Base-by-base conservation (phyloP, 2,113 vertebrate genomes). In the Sebastes fasciatus region DNA sequence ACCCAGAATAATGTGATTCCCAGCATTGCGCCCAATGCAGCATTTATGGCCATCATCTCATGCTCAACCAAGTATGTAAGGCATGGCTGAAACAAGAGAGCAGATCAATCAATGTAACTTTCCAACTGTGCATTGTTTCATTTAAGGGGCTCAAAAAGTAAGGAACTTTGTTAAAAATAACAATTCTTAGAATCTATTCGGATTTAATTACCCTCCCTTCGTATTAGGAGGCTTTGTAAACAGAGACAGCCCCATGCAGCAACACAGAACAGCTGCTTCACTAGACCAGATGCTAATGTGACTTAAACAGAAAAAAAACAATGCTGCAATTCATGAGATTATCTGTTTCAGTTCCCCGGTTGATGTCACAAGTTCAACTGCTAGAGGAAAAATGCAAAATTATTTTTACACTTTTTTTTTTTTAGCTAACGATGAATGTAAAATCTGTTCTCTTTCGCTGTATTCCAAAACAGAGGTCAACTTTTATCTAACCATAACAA, bases 31-130 rank as follows among this genome's bases (percentile, higher is more conserved):
- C 65, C 83, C 21, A 82, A 0, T 0, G 0, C 0, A 0, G 0
- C 0, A 23, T 70, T 12, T 0, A 80, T 0, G 3, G 0, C 0
- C 12, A 0, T 0, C 0, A 68, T 1, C 0, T 4, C 0, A 1
- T 17, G 0, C 0, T 1, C 11, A 6, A 78, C 10, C 2, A 91
- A 0, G 49, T 19, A 17, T 6, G 67, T 52, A 65, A 91, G 17
- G 17, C 91, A 94, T 3, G 89, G 10, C 93, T 94, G 79, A 63
- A 88, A 88, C 11, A 86, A 5, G 14, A 63, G 48, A 79, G 17
- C 0, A 16, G 16, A 72, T 65, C 14, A 61, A 5, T 82, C 23
- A 78, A 13, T 43, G 2, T 8, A 13, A 69, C 23, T 9, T 64
- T 45, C 61, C 40, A 62, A 26, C 17, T 10, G 17, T 42, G 6